These are phyloP conservation scores for Dufourea novaeangliae DNA, from an alignment of 1,140 invertebrate genomes.

Conservation along the genomic window DNA sequence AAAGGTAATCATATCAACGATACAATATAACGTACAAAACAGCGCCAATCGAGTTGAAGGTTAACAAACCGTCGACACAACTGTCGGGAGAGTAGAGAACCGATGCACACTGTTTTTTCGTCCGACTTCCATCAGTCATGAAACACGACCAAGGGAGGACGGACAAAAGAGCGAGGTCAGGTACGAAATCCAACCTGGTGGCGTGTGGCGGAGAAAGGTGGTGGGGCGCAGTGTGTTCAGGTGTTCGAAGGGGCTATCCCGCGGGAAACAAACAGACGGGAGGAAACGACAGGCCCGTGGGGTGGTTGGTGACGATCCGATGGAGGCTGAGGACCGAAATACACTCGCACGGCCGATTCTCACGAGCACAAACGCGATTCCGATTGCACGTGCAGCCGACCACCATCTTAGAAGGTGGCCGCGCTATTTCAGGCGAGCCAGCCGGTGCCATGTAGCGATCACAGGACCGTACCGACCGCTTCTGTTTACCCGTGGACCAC, in stretches of 20 bases:
- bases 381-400: slow-evolving; percentile 65
- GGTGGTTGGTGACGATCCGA: slow-evolving; percentile 68
- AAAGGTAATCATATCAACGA: no score
- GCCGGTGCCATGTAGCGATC: slow-evolving; percentile 71
- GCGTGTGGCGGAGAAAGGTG: not conserved
- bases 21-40: no score
- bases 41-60: no score
- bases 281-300: slow-evolving; percentile 53
- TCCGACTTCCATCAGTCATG: not conserved
- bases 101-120: not conserved
- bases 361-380: slow-evolving; percentile 62
- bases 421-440: slow-evolving; percentile 77
- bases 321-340: slow-evolving; percentile 76
- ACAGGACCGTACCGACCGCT: slow-evolving; percentile 66
- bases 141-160: not conserved
- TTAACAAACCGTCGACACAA: no score
- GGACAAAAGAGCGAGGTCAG: slow-evolving; percentile 14
- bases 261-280: slow-evolving; percentile 34
- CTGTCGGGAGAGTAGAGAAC: no score
- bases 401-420: slow-evolving; percentile 69
- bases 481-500: slow-evolving; percentile 54
- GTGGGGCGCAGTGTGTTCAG: not conserved
- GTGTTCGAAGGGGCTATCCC: not conserved
- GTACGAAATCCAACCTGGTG: slow-evolving; percentile 22
- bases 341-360: slow-evolving; percentile 74